Evolutionary conservation across 1,140 invertebrate species (phyloP).

Genomic region (Xylocopa sonorina): DNA sequence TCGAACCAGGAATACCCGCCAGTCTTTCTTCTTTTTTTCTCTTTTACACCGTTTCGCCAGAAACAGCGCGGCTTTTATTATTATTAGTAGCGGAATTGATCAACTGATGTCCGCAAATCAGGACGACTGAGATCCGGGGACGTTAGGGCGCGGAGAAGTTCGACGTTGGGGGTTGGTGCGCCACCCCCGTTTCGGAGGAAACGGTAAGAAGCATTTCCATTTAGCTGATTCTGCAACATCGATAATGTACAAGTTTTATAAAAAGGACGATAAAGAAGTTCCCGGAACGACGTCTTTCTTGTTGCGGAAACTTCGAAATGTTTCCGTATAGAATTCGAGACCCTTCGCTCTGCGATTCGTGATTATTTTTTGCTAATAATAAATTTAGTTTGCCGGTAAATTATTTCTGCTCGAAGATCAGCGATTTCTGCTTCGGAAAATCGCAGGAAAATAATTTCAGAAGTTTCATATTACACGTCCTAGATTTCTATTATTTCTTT

Average conservation of each 20-base stretch:
- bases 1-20: neutral
- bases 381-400: no score
- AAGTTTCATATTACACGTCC: no score
- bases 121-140: neutral
- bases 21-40: no score
- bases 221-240: neutral
- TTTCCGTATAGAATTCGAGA: neutral
- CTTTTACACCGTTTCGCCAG: neutral
- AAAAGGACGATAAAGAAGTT: neutral
- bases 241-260: neutral
- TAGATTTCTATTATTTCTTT: no score
- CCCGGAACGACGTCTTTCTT: neutral
- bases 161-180: neutral
- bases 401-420: no score
- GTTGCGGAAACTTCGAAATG: neutral
- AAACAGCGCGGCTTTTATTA: conserved; percentile 25
- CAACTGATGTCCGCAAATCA: neutral
- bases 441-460: no score
- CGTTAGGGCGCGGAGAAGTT: neutral
- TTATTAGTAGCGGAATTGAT: conserved; percentile 28
- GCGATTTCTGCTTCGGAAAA: no score
- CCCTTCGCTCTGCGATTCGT: neutral
- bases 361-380: neutral
- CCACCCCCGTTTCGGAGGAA: neutral
- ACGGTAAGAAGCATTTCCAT: neutral